Conservation (phyloP, 2,113 vertebrate species). For the Oryzias woworae region DNA sequence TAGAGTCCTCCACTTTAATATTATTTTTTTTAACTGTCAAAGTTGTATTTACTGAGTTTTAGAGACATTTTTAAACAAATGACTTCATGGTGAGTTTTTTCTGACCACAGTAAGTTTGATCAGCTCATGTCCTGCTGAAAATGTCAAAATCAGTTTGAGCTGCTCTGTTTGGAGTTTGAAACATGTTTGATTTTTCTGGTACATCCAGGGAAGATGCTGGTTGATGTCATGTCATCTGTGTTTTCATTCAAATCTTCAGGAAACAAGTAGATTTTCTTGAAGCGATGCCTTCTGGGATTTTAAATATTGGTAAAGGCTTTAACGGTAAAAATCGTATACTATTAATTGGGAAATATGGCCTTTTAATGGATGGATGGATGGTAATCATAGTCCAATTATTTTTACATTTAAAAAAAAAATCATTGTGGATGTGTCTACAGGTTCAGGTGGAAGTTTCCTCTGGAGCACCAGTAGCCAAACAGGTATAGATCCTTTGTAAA, state of each 20-base stretch:
- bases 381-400: too few species aligned
- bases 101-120: constrained; percentile 48
- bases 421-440: constrained; percentile 55
- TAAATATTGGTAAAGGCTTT: not conserved
- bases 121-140: constrained; percentile 37
- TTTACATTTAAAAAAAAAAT: not conserved
- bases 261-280: too few species aligned
- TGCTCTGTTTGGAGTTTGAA: constrained; percentile 21
- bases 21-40: too few species aligned
- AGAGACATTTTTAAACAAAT: too few species aligned
- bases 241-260: not conserved
- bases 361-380: too few species aligned
- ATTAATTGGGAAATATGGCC: too few species aligned
- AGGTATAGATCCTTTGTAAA: constrained; percentile 47
- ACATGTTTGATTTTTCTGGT: constrained; percentile 26
- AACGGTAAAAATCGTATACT: too few species aligned
- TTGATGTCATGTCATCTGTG: not conserved
- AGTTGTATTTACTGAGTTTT: too few species aligned
- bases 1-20: not conserved
- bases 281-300: not conserved
- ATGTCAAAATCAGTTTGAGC: constrained; percentile 32
- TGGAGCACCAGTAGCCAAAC: constrained; percentile 37
- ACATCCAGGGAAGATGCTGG: not conserved
- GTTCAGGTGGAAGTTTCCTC: constrained; percentile 67
- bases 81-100: not conserved